These are phyloP conservation scores for Trachelus stipa DNA, from an alignment of 2,888 invertebrate species.

Conservation along the genomic window DNA sequence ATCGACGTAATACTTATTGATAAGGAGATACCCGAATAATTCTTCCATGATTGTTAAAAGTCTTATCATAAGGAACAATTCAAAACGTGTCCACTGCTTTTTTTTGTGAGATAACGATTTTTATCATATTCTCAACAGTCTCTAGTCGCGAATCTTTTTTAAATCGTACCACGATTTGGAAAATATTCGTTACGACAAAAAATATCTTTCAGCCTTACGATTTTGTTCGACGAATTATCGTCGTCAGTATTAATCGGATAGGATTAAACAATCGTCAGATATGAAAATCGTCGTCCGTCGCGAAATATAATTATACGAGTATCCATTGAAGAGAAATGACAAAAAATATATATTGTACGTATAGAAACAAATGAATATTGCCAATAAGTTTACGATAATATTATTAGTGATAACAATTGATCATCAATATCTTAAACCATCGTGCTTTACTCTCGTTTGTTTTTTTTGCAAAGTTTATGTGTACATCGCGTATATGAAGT, in stretches of 20 bases:
- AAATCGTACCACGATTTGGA: no score
- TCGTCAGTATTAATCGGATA: background rate
- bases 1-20: background rate
- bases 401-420: constrained; percentile 4
- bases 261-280: background rate
- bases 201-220: no score
- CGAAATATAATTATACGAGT: background rate
- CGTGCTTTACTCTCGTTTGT: constrained; percentile 12
- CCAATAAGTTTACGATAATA: constrained; percentile 21
- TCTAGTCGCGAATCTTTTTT: background rate
- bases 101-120: background rate
- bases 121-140: background rate
- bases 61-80: background rate
- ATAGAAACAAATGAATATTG: background rate
- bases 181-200: no score
- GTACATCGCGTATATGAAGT: background rate
- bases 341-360: no score
- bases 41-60: constrained; percentile 2
- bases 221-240: background rate
- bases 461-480: constrained; percentile 5
- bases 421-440: constrained; percentile 7
- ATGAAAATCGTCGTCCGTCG: background rate
- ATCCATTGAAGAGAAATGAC: no score
- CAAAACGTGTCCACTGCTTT: background rate
- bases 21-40: background rate